Evolutionary conservation across 2,113 vertebrate genomes (phyloP).

Genomic region (Thinocorus orbignyianus): DNA sequence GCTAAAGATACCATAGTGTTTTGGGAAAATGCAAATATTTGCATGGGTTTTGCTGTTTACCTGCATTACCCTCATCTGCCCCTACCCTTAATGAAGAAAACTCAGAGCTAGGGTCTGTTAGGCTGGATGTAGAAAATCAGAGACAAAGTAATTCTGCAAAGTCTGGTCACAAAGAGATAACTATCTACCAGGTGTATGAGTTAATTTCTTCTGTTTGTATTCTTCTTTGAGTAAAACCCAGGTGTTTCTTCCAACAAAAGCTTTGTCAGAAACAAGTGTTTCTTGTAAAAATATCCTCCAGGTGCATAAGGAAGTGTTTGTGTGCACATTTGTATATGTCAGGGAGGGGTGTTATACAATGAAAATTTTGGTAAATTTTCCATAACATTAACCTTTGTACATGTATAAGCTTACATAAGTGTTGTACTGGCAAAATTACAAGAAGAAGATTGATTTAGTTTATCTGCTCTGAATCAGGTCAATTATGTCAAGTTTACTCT

Average conservation of each 20-base stretch:
- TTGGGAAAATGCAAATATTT: background rate
- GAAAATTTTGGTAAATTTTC: background rate
- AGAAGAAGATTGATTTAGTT: background rate
- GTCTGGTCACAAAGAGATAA: background rate
- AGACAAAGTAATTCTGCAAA: background rate
- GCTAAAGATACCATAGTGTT: background rate
- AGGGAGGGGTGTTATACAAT: rapidly evolving
- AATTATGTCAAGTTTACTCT: background rate
- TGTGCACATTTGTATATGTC: too few species aligned
- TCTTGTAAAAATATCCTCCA: background rate
- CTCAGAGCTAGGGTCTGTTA: background rate
- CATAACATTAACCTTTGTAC: background rate
- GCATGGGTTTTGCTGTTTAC: background rate
- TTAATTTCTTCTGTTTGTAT: too few species aligned
- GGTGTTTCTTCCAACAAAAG: background rate
- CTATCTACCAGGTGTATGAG: background rate
- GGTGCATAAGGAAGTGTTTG: too few species aligned
- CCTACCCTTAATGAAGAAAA: background rate
- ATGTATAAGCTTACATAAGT: background rate
- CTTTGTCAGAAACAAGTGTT: background rate
- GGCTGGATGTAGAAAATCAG: background rate
- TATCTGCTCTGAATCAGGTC: background rate
- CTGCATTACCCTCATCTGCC: background rate
- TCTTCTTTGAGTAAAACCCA: background rate
- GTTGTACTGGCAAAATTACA: background rate